These are phyloP conservation scores for Gryon sp. DNA, from an alignment of 1,140 invertebrate species.

Conservation along the genomic window DNA sequence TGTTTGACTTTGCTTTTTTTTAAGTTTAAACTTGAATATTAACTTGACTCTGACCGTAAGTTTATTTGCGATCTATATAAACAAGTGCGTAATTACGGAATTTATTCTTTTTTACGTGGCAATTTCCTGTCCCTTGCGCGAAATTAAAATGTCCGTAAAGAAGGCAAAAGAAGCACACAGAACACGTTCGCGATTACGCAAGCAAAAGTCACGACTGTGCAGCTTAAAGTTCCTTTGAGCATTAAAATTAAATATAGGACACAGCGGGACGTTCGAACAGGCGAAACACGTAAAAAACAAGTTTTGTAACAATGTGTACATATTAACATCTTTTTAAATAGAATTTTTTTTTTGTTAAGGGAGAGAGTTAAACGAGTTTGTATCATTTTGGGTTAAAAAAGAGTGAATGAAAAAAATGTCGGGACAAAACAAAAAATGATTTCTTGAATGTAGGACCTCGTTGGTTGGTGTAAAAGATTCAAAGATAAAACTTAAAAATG, in stretches of 20 bases:
- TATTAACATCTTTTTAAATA: constrained; percentile 9
- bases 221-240: constrained; percentile 48
- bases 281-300: constrained; percentile 28
- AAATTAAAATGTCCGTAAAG: constrained; percentile 55
- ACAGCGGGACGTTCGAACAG: constrained; percentile 14
- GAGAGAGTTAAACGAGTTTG: too few species aligned
- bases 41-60: neutral
- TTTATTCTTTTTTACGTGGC: constrained; percentile 42
- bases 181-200: constrained; percentile 52
- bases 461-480: constrained; percentile 27
- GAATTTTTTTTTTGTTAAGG: neutral
- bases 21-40: constrained; percentile 17
- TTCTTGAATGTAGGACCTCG: constrained; percentile 1
- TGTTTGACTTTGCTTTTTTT: too few species aligned
- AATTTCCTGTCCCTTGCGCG: constrained; percentile 46
- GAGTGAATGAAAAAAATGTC: neutral
- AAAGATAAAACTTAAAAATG: constrained; percentile 28
- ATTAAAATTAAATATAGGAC: constrained; percentile 46
- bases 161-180: constrained; percentile 12
- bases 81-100: constrained; percentile 41
- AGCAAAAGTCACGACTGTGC: constrained; percentile 39
- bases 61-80: constrained; percentile 40
- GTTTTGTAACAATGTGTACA: constrained; percentile 29
- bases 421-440: constrained; percentile 7
- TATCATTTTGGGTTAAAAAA: too few species aligned